phyloP scores from a whole-genome alignment of 2,888 invertebrate genomes.

The Eupithecia inturbata region DNA sequence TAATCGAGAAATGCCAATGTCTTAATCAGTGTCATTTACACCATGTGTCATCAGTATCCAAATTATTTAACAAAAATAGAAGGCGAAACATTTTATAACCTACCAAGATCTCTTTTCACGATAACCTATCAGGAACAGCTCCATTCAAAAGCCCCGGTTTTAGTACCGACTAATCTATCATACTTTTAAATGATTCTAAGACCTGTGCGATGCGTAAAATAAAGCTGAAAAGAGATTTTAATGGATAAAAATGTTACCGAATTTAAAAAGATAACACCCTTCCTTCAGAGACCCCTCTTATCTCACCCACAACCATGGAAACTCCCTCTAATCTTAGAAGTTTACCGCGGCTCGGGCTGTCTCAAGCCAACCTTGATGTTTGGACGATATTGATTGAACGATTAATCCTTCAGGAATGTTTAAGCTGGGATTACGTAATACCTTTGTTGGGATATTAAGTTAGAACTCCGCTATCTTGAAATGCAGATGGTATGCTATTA shows the following conservation, averaged over 20 bases:
- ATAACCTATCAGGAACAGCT: not conserved
- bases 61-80: too few relatives aligned
- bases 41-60: not conserved
- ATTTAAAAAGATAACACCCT: not conserved
- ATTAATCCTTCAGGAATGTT: conserved; percentile 41
- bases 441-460: conserved; percentile 28
- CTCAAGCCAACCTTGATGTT: conserved; percentile 35
- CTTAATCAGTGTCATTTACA: too few relatives aligned
- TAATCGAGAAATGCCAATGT: too few relatives aligned
- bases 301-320: not conserved
- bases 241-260: not conserved
- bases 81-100: too few relatives aligned
- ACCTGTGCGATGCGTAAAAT: too few relatives aligned
- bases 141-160: not conserved
- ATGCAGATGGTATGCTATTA: not conserved
- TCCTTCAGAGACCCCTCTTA: not conserved
- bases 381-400: conserved; percentile 41
- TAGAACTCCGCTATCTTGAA: not conserved
- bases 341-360: conserved; percentile 25
- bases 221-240: not conserved
- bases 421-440: conserved; percentile 31
- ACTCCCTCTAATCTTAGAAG: conserved; percentile 30
- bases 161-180: not conserved
- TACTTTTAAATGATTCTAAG: too few relatives aligned
- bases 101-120: not conserved